Base-by-base conservation (phyloP, 2,113 vertebrate species). In the Oxygymnocypris stewartii region DNA sequence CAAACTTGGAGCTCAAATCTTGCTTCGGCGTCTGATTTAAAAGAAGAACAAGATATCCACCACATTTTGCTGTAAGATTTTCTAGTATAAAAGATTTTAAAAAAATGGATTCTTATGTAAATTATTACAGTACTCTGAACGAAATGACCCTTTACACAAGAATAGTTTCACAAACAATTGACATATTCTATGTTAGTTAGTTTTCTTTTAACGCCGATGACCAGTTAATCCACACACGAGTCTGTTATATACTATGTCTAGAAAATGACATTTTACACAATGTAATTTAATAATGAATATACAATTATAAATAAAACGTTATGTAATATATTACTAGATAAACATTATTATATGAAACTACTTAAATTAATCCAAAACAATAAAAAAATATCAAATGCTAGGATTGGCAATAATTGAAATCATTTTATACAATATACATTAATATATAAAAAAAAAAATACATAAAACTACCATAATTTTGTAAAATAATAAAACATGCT, bases 1-100 rank as follows among this genome's bases (percentile, higher is more conserved):
- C 98, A 0, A 99, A 93, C 90, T 98, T 99, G 0, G 98, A 99
- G 90, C 96, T 96, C 87, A 99, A 78, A 54, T 99, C 96, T 1
- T 89, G 95, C 40, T 96, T 96, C 0, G 97, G 88, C 0, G 97
- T 99, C 98, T 99, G 90, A 25, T 31, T 80, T 35, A 57, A 49
- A 81, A 73, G 14, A 76, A 12, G 35, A 0, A 0, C 28, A 77
- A 31, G 6, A 51, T 49, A 28, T 8, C 2, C 18, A 12, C 4
- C 7, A 57, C n/a, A 54, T 85, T 42, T 4, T 61, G 23, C 59
- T 12, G 4, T 51, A 14, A 69, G 65, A 25, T 47, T 59, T 13
- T 37, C 4, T 65, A 1, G 2, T 25, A 10, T 57, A 35, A n/a
- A 73, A 1, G 3, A 8, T 69, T 16, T 0, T 4, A 51, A 51